Evolutionary conservation across 2,113 vertebrate genomes (phyloP).

Genomic region (Speoplatyrhinus poulsoni): DNA sequence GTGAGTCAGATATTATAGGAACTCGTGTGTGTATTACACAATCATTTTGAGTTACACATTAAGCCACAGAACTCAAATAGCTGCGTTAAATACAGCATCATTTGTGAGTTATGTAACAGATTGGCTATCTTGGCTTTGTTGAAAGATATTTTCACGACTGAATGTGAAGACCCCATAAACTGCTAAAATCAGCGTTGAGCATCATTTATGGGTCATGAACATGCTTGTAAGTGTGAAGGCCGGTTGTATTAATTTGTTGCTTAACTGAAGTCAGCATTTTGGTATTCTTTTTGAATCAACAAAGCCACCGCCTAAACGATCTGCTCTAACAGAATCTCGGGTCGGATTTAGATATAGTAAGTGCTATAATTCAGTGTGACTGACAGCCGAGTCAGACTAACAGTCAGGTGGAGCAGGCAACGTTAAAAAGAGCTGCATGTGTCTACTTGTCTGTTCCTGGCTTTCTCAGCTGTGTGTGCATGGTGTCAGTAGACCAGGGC

Average conservation of each 20-base stretch:
- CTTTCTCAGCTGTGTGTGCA: slow-evolving; percentile 26
- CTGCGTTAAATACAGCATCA: not conserved
- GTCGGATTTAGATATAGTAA: not conserved
- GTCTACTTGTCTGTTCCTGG: slow-evolving; percentile 41
- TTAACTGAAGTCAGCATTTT: slow-evolving; percentile 3
- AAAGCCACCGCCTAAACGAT: too few relatives aligned
- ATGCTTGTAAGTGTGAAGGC: not conserved
- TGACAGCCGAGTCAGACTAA: not conserved
- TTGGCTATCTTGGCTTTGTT: slow-evolving; percentile 3
- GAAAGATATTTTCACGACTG: slow-evolving; percentile 20
- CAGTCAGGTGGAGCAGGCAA: not conserved
- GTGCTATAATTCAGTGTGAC: not conserved
- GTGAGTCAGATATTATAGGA: not conserved
- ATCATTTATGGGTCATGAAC: not conserved
- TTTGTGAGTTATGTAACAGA: not conserved
- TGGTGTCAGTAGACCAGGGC: not conserved
- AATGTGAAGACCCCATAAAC: not conserved
- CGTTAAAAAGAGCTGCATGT: not conserved
- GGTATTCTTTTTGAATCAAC: too few relatives aligned
- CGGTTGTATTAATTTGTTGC: not conserved
- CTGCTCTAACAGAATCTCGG: not conserved
- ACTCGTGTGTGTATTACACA: not conserved
- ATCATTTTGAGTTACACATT: not conserved
- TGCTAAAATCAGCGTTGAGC: not conserved
- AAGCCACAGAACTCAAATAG: not conserved